Percentiles rank a stretch among this genome's conserved stretches.
Conservation (phyloP, 2,113 vertebrate genomes). For the Lasiurus cinereus region DNA sequence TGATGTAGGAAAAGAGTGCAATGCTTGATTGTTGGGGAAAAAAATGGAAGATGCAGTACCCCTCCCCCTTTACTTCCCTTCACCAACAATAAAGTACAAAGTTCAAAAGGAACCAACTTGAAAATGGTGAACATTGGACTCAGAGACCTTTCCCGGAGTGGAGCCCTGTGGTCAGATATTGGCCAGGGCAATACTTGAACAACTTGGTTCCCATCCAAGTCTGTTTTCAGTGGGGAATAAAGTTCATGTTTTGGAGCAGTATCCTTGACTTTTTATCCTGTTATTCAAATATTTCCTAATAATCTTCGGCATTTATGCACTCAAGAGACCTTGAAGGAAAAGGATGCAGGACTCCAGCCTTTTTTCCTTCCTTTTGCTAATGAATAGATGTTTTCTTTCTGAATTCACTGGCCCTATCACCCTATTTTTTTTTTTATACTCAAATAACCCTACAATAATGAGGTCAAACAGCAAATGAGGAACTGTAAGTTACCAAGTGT, state of each 20-base stretch:
- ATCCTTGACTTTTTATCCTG: constrained; percentile 85
- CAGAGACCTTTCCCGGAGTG: constrained; percentile 51
- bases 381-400: constrained; percentile 84
- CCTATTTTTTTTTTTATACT: not conserved
- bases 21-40: not conserved
- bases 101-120: constrained; percentile 72
- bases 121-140: constrained; percentile 65
- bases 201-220: constrained; percentile 77
- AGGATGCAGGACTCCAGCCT: constrained; percentile 73
- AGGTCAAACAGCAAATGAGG: constrained; percentile 55
- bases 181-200: constrained; percentile 70
- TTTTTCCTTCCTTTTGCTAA: constrained; percentile 83
- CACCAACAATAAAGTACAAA: constrained; percentile 70
- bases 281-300: constrained; percentile 84
- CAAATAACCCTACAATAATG: constrained; percentile 33
- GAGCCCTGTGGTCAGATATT: constrained; percentile 57
- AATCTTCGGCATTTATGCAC: constrained; percentile 77
- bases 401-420: constrained; percentile 71
- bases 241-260: constrained; percentile 82
- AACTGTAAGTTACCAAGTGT: constrained; percentile 35
- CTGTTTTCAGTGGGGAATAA: constrained; percentile 78
- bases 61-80: constrained; percentile 56
- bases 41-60: constrained; percentile 32
- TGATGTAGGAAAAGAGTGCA: not conserved
- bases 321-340: constrained; percentile 81